Base-by-base conservation (phyloP, 2,797 vertebrate species). In the Anisognathus igniventris region DNA sequence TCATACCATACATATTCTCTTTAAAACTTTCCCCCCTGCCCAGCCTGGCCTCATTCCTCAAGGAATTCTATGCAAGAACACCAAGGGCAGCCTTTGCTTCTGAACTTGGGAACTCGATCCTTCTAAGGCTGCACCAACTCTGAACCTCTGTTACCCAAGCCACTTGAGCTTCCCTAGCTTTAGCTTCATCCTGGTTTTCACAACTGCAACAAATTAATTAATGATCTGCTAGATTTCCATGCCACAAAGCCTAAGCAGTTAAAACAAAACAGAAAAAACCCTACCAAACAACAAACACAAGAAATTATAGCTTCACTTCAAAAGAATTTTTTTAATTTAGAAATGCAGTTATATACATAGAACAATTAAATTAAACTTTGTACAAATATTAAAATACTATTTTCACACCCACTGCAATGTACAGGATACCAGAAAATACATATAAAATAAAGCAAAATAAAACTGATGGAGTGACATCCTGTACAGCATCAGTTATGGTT, bases 341-440 rank as follows among this genome's bases (percentile, higher is more conserved):
- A 98, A 98, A 98, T 98, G 98, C 98, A 98, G 98, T 97, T 99
- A 99, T 99, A 98, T 99, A 99, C 98, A 99, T 97, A 98, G 98
- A 98, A 98, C 98, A 98, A 98, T 98, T 98, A 99, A 99, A 98
- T 99, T 98, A 98, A 99, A 97, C 98, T 99, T 99, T 99, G 97
- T 98, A 99, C 98, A 99, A 99, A 99, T 98, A 99, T 98, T 98
- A 98, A 99, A 99, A 99, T 98, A 98, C 98, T 98, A 98, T 98
- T 97, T 98, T 99, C 98, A 99, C 99, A 99, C 98, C 98, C 99
- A 99, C 98, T 98, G 98, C 98, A 98, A 98, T 98, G 98, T 98
- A 99, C 98, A 99, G 97, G 98, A 98, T 98, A 98, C 96, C 97
- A 97, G 96, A 97, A 97, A 97, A 97, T 93, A 97, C 96, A 97